Conservation (phyloP, 2,888 invertebrate genomes). For the Tholera decimalis region DNA sequence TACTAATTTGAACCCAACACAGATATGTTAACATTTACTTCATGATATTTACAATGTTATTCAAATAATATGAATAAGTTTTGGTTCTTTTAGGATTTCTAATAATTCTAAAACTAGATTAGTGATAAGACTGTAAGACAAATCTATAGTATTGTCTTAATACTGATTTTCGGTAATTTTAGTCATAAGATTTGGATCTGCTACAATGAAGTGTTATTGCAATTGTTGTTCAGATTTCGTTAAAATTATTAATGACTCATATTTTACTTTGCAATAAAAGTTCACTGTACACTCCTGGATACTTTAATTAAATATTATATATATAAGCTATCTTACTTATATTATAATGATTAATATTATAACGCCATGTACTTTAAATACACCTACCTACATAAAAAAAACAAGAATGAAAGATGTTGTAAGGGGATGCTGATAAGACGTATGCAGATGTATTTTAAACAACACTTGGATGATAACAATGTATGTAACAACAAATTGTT, state of each 20-base stretch:
- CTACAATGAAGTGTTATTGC: slow-evolving; percentile 57
- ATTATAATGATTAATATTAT: slow-evolving; percentile 16
- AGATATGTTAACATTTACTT: slow-evolving; percentile 81
- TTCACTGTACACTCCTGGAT: slow-evolving; percentile 48
- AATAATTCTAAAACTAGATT: slow-evolving; percentile 54
- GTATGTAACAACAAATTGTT: slow-evolving; percentile 29
- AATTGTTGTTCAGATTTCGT: slow-evolving; percentile 49
- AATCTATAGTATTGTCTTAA: slow-evolving; percentile 77
- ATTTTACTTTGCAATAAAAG: slow-evolving; percentile 55
- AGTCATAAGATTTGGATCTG: slow-evolving; percentile 76
- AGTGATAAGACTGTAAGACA: slow-evolving; percentile 60
- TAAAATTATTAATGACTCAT: slow-evolving; percentile 30
- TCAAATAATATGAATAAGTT: slow-evolving; percentile 59
- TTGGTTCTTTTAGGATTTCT: slow-evolving; percentile 73
- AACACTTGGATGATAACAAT: slow-evolving; percentile 21
- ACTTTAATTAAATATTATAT: slow-evolving; percentile 35
- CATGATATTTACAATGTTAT: slow-evolving; percentile 81
- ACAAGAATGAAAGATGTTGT: not conserved
- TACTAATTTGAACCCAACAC: slow-evolving; percentile 75
- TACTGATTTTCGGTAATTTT: slow-evolving; percentile 76
- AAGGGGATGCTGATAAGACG: not conserved
- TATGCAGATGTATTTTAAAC: slow-evolving; percentile 39
- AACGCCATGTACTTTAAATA: slow-evolving; percentile 25
- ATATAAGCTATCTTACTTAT: slow-evolving; percentile 36
- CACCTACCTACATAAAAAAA: slow-evolving; percentile 11